phyloP scores from a whole-genome alignment of 2,113 vertebrate genomes.

The Oreochromis tanganicae region DNA sequence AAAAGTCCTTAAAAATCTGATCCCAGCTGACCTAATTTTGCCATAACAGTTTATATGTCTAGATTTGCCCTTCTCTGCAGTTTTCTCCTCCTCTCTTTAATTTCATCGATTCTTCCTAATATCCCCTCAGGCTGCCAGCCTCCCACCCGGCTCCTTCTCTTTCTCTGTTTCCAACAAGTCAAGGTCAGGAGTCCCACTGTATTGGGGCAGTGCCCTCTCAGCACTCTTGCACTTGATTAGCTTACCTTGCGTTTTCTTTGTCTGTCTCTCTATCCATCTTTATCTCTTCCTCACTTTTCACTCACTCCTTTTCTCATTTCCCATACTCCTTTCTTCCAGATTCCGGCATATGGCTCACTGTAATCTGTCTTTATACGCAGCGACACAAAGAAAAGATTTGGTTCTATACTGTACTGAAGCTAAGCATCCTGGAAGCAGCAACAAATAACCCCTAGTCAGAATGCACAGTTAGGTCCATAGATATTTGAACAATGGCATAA shows the following conservation, averaged over 20 bases:
- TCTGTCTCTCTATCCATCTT: slow-evolving; percentile 23
- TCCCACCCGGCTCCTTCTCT: not conserved
- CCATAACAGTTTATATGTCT: not conserved
- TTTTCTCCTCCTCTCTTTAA: slow-evolving; percentile 18
- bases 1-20: not conserved
- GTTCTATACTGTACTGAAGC: not conserved
- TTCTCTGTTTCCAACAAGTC: not conserved
- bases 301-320: slow-evolving; percentile 24
- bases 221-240: slow-evolving; percentile 38
- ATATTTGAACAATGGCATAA: not conserved
- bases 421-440: not conserved
- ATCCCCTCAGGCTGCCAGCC: not conserved
- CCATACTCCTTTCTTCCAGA: not conserved
- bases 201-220: slow-evolving; percentile 42
- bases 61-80: not conserved
- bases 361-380: not conserved
- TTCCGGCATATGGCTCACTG: not conserved
- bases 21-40: not conserved
- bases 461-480: not conserved
- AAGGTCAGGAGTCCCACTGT: slow-evolving; percentile 52
- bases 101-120: slow-evolving; percentile 14
- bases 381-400: not conserved
- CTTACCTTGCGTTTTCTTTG: slow-evolving; percentile 48
- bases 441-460: not conserved
- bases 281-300: not conserved